Conservation (phyloP, 1,140 invertebrate species). For the Euwallacea fornicatus region DNA sequence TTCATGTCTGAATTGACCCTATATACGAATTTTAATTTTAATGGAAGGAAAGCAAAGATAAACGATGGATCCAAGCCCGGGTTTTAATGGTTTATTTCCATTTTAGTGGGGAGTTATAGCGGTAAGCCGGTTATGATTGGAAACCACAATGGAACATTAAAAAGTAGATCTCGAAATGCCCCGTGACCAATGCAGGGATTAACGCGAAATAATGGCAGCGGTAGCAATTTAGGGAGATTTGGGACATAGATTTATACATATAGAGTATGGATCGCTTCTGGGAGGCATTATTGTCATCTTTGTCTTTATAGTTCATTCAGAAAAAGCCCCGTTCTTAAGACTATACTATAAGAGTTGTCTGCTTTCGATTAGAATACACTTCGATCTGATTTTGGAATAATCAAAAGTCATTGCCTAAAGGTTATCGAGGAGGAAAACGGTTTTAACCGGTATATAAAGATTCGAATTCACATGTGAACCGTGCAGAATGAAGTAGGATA, state of each 20-base stretch:
- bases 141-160: slow-evolving; percentile 51
- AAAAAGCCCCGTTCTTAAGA: too few relatives aligned
- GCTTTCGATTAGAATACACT: neutral
- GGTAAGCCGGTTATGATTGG: slow-evolving; percentile 50
- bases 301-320: too few relatives aligned
- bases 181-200: slow-evolving; percentile 51
- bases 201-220: slow-evolving; percentile 44
- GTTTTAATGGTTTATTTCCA: slow-evolving; percentile 27
- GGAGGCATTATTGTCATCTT: too few relatives aligned
- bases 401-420: slow-evolving; percentile 22
- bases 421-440: slow-evolving; percentile 23
- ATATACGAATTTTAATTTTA: neutral
- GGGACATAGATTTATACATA: slow-evolving; percentile 27
- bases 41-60: slow-evolving; percentile 28
- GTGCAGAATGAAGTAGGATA: slow-evolving; percentile 25
- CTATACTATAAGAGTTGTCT: too few relatives aligned
- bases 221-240: slow-evolving; percentile 25
- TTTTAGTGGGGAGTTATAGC: slow-evolving; percentile 30
- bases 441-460: slow-evolving; percentile 31
- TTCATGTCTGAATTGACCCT: too few relatives aligned
- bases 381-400: slow-evolving; percentile 21
- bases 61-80: slow-evolving; percentile 14
- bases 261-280: too few relatives aligned
- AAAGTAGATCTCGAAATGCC: slow-evolving; percentile 51
- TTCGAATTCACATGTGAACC: slow-evolving; percentile 30